These are phyloP conservation scores for Chlorodrepanis virens DNA, from an alignment of 2,113 vertebrate species.

Conservation along the genomic window DNA sequence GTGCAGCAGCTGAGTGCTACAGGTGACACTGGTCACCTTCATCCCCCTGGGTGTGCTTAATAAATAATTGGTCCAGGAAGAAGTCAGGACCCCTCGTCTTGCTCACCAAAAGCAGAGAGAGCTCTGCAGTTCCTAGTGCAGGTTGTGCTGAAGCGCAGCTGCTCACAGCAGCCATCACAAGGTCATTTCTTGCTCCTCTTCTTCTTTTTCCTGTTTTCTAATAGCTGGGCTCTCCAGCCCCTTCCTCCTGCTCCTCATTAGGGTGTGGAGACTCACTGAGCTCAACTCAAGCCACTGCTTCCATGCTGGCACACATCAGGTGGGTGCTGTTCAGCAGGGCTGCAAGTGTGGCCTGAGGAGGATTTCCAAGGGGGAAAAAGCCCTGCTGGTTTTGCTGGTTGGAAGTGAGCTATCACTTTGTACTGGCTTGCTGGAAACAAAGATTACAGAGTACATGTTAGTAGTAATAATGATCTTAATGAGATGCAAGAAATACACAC, in stretches of 20 bases:
- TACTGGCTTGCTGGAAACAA: background rate
- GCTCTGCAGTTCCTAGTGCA: background rate
- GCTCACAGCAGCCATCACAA: background rate
- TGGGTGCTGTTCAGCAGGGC: background rate
- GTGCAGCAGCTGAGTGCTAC: rapidly evolving
- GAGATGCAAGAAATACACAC: background rate
- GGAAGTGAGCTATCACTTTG: background rate
- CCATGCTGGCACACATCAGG: background rate
- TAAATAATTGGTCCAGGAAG: rapidly evolving
- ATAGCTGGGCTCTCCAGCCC: background rate
- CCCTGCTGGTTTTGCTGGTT: background rate
- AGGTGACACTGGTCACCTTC: background rate
- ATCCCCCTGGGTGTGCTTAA: background rate
- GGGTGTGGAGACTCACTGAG: background rate
- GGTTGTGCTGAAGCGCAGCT: rapidly evolving
- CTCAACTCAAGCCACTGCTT: background rate
- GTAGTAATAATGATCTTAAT: background rate
- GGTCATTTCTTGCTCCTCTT: background rate
- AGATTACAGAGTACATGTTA: background rate
- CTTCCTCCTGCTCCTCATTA: background rate
- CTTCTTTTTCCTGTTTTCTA: background rate
- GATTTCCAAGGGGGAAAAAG: background rate
- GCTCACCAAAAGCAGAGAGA: background rate
- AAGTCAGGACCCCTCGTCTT: rapidly evolving
- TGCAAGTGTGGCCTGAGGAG: background rate